Evolutionary conservation across 2,113 vertebrate genomes (phyloP), one percentile per base, ranked within the genome.

Genomic region (Micronycteris hirsuta): DNA sequence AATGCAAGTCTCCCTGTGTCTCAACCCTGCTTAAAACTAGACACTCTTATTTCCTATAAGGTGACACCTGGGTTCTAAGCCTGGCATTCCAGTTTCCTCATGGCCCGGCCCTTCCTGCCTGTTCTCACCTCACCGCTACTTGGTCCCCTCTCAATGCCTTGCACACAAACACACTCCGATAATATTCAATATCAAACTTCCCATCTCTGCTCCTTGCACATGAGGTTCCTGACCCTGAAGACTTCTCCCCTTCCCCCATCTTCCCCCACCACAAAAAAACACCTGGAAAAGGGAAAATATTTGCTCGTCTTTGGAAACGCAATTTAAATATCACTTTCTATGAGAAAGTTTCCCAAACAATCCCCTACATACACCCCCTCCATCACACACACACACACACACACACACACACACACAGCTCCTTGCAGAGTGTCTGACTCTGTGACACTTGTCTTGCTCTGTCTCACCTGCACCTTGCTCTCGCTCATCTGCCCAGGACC

Each of bases 311-410:
- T 73, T 54, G 87, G 47, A 63, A 91, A 63, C 41, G 67, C 67
- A 20, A 5, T 41, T 73, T 47, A 63, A 26, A 41, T 38, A 41
- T 3, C 54, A 70, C 54, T 82, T 68, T 85, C 31, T 20, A 2
- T 33, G 31, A 71, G 49, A 65, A 83, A 58, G 3, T 43, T 70
- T 20, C 6, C 65, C 24, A 10, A 58, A 45, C 43, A 15, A 8
- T 14, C 10, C 17, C 65, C 33, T 41, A 2, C n/a, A 3, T 19
- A 4, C 4, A 24, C 43, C 4, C 41, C 28, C 20, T 0, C 5
- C 22, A 5, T 4, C 36, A 43, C 47, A 67, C 43, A n/a, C n/a
- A 36, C 14, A 33, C 38, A 5, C 65, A 65, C 61, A 71, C 49
- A 38, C 36, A 28, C n/a, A 5, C 65, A 65, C 61, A 80, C 49